Base-by-base conservation (phyloP, 2,888 invertebrate genomes). In the Diarsia mendica region DNA sequence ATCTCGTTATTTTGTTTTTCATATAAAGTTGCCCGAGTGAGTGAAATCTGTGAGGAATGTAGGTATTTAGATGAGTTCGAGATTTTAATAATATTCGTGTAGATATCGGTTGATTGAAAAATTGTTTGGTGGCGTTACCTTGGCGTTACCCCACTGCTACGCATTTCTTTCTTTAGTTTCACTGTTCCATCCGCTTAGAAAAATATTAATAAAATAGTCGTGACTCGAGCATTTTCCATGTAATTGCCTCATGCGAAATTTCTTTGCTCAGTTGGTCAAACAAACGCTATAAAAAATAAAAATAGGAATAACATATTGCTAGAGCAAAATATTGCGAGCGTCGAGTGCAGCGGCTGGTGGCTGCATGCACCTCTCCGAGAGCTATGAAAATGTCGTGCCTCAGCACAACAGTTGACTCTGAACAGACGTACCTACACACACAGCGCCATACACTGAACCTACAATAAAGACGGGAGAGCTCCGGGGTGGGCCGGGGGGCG, bases 381-480 rank as follows among this genome's bases (percentile, higher is more conserved):
- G 92, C 91, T 93, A 92, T 92, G 94, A 94, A 94, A 94, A 93
- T 93, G 91, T 92, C 91, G 92, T 92, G 94, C 90, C 92, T 94
- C 94, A 93, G 95, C 94, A 94, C 93, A 94, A 94, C 94, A 94
- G 95, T 95, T 94, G 94, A 95, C 93, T 94, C 92, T 90, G 91
- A 93, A 90, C 93, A 93, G 91, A 92, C 93, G 91, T 91, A 93
- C n/a, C n/a, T n/a, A n/a, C 93, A 91, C 92, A 92, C 89, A 92
- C 90, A 91, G 75, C 73, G 51, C 76, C 80, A 84, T 88, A 89
- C 87, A 81, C 80, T 80, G 89, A 89, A 90, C 89, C 91, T 93
- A 94, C 94, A 95, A 95, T 94, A 93, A 92, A 91, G 91, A 89
- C 91, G 90, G 91, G 92, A 88, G 93, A 87, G 91, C 87, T 86